phyloP scores from a whole-genome alignment of 2,797 vertebrate species.

The Halcyon smyrnensis region DNA sequence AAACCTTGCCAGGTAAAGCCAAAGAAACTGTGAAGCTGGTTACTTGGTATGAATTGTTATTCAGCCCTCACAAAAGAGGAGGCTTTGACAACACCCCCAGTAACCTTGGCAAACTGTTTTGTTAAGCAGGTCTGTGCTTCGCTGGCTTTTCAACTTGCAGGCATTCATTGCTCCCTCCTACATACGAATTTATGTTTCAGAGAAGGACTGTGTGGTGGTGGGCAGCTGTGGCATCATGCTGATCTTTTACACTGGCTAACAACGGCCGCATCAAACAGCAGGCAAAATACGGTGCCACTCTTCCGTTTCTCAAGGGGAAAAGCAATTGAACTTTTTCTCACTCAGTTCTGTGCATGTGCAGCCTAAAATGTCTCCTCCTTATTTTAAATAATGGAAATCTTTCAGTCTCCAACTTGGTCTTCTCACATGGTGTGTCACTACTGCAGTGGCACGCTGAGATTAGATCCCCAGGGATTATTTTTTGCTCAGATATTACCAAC shows the following conservation, averaged over 20 bases:
- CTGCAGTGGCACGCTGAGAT: background rate
- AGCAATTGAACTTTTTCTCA: background rate
- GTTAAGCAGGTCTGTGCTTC: conserved; percentile 62
- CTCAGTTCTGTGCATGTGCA: background rate
- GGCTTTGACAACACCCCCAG: conserved; percentile 54
- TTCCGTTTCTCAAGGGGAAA: background rate
- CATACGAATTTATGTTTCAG: conserved; percentile 17
- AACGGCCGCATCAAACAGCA: background rate
- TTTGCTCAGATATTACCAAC: background rate
- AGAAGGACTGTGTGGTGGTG: conserved; percentile 29
- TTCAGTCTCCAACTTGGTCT: background rate
- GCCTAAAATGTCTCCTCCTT: background rate
- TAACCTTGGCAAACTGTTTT: conserved; percentile 72
- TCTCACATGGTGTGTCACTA: rapidly evolving
- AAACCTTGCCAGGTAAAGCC: conserved; percentile 66
- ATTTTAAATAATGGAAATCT: background rate
- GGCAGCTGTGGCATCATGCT: conserved; percentile 54
- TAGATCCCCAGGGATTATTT: background rate
- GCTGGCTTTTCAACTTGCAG: conserved; percentile 56
- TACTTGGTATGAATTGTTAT: conserved; percentile 54
- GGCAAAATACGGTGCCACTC: background rate
- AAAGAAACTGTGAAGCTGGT: conserved; percentile 24
- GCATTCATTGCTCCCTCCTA: conserved; percentile 63
- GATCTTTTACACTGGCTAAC: conserved; percentile 25
- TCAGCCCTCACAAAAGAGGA: conserved; percentile 58